Conservation (phyloP, 2,113 vertebrate species). For the Ailurus styani region DNA sequence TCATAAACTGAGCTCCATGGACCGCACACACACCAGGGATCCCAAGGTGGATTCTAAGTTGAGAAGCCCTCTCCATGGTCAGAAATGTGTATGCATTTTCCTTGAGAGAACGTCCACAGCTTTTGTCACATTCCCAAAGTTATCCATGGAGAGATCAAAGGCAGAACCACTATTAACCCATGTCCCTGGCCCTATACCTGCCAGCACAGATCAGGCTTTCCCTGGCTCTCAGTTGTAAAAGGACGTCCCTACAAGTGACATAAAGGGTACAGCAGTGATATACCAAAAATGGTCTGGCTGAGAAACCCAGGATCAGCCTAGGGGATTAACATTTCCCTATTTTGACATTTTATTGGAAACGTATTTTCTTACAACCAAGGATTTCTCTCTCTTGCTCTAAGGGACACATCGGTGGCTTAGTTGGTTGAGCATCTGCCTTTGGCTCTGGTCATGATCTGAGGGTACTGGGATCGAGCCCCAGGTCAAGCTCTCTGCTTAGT, state of each 20-base stretch:
- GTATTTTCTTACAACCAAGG: background rate
- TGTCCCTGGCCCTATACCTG: background rate
- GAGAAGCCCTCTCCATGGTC: background rate
- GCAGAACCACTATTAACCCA: background rate
- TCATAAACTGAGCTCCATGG: background rate
- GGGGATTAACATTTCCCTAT: background rate
- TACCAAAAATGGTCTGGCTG: background rate
- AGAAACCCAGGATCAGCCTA: background rate
- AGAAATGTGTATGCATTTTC: background rate
- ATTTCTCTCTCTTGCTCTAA: background rate
- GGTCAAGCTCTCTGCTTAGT: background rate
- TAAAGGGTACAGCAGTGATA: too few relatives aligned
- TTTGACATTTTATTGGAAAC: background rate
- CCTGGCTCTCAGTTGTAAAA: background rate
- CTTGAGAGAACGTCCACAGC: background rate
- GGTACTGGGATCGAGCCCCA: background rate
- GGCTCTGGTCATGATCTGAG: background rate
- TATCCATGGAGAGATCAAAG: background rate
- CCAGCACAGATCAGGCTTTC: background rate
- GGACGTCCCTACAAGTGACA: background rate
- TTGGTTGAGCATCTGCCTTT: background rate
- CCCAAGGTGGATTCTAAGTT: background rate
- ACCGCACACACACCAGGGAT: background rate
- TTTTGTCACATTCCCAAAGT: background rate
- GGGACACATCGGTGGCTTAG: background rate